Evolutionary conservation across 2,113 vertebrate species (phyloP).

Genomic region (Rhea americana): DNA sequence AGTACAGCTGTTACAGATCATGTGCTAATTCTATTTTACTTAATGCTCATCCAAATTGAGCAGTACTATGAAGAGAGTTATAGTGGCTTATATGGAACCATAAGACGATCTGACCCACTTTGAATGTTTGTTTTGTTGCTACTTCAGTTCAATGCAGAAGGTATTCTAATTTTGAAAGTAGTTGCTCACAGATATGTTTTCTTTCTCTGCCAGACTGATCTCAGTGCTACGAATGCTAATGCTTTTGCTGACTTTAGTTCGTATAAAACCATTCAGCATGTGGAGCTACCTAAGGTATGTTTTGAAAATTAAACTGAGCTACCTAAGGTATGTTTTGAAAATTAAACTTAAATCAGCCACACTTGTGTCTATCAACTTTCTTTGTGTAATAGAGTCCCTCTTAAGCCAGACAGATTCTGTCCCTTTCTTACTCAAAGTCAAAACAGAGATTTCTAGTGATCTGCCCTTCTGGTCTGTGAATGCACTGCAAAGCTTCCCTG

Average conservation of each 20-base stretch:
- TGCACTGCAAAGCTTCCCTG: not conserved
- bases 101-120: not conserved
- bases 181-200: not conserved
- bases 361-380: not conserved
- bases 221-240: not conserved
- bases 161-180: not conserved
- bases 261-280: slow-evolving; percentile 76
- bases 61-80: not conserved
- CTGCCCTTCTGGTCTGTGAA: not conserved
- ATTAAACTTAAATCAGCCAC: not conserved
- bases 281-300: slow-evolving; percentile 84
- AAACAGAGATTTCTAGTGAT: not conserved
- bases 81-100: not conserved
- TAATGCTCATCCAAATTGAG: not conserved
- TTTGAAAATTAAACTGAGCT: slow-evolving; percentile 60
- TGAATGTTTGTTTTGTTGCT: fast-evolving
- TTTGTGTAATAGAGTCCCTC: not conserved
- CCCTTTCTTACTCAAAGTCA: not conserved
- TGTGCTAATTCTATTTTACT: not conserved
- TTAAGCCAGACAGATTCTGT: not conserved
- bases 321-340: slow-evolving; percentile 78
- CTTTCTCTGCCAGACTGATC: slow-evolving; percentile 57
- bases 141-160: not conserved
- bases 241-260: slow-evolving; percentile 65
- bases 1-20: not conserved